A percentile compares a stretch with the other conserved stretches of the same genome.
Conservation (phyloP, 2,888 invertebrate species). For the Protonemura montana region DNA sequence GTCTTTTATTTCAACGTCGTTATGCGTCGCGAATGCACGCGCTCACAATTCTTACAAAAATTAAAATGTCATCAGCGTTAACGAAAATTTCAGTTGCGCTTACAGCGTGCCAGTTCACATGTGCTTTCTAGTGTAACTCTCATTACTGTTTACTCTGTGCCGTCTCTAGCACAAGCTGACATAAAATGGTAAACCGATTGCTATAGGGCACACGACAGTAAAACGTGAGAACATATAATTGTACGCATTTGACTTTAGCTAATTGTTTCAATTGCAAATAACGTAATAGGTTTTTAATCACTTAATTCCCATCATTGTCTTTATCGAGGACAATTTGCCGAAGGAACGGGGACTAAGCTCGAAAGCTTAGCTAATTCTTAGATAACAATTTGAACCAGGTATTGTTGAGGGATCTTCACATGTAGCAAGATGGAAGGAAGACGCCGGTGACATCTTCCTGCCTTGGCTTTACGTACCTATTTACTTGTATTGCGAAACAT, state of each 20-base stretch:
- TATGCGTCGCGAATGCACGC: neutral
- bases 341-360: neutral
- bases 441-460: no score
- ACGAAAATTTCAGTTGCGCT: neutral
- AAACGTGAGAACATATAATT: constrained; percentile 4
- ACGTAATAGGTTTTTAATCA: neutral
- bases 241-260: neutral
- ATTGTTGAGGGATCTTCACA: neutral
- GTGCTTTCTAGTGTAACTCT: neutral
- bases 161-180: neutral
- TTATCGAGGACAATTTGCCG: constrained; percentile 22
- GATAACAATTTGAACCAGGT: neutral
- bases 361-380: neutral
- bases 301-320: constrained; percentile 25
- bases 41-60: neutral
- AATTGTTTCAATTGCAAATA: constrained; percentile 5
- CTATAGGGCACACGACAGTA: neutral
- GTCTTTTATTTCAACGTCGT: neutral
- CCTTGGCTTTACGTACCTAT: no score
- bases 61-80: constrained; percentile 7
- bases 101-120: neutral
- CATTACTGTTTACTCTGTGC: neutral
- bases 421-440: neutral
- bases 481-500: no score
- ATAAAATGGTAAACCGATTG: neutral